Conservation (phyloP, 2,113 vertebrate genomes). For the Aix galericulata region DNA sequence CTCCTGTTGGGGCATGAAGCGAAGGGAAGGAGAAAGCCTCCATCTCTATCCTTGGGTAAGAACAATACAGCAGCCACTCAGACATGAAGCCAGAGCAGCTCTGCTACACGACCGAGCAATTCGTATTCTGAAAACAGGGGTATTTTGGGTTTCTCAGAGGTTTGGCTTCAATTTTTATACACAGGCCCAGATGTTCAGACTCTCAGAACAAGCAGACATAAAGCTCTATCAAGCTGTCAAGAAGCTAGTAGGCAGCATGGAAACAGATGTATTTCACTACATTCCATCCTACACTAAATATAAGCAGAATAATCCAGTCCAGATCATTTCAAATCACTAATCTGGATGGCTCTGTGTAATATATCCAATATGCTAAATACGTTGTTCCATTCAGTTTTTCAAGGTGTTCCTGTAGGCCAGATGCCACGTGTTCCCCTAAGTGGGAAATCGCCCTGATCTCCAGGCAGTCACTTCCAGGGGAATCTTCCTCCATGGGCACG, state of each 20-base stretch:
- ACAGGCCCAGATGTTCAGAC: constrained; percentile 54
- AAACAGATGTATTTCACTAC: constrained; percentile 59
- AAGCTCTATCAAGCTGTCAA: constrained; percentile 65
- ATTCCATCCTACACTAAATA: constrained; percentile 56
- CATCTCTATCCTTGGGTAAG: neutral
- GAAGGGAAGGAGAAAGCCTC: neutral
- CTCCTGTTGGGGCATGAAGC: neutral
- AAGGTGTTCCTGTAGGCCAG: neutral
- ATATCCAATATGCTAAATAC: constrained; percentile 30
- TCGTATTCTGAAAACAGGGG: neutral
- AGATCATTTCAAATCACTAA: constrained; percentile 43
- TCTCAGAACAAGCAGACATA: constrained; percentile 35
- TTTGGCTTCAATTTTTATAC: constrained; percentile 26
- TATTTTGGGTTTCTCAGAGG: constrained; percentile 16
- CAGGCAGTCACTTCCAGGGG: neutral
- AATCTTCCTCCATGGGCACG: neutral
- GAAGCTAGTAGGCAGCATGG: constrained; percentile 57
- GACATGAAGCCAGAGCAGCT: neutral
- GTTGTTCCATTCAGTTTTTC: neutral
- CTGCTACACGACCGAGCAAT: neutral
- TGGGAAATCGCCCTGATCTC: constrained; percentile 1
- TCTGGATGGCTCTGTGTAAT: constrained; percentile 11
- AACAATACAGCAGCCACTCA: neutral
- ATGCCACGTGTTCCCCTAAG: neutral
- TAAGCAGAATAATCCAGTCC: constrained; percentile 58